phyloP scores from a whole-genome alignment of 2,113 vertebrate genomes.

The Rhinolophus ferrumequinum region DNA sequence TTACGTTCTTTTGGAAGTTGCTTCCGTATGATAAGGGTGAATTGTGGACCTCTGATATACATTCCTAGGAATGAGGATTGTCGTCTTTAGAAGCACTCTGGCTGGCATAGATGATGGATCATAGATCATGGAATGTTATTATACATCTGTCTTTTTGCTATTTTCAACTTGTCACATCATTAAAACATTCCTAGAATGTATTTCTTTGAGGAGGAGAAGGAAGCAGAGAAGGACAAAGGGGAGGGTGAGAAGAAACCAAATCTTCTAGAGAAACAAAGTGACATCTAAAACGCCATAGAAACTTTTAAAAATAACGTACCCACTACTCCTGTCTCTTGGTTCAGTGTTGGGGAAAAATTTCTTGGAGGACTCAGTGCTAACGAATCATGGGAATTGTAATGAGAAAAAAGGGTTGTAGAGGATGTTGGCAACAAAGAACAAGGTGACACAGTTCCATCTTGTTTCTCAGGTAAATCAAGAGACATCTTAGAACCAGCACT shows the following conservation, averaged over 20 bases:
- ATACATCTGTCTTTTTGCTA: background rate
- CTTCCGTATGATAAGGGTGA: background rate
- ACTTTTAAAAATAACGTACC: conserved; percentile 73
- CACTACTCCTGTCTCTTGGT: background rate
- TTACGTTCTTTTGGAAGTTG: background rate
- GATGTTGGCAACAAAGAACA: background rate
- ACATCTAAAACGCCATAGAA: conserved; percentile 12
- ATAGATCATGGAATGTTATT: background rate
- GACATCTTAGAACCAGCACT: conserved; percentile 50
- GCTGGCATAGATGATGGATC: background rate
- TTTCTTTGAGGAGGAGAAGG: background rate
- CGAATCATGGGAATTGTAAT: background rate
- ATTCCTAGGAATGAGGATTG: background rate
- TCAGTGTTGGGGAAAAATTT: accelerated
- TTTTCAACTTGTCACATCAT: background rate
- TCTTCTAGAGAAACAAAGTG: background rate
- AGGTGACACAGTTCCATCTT: conserved; percentile 22
- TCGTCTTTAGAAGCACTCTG: background rate
- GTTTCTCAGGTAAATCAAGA: conserved; percentile 41
- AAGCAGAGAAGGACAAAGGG: background rate
- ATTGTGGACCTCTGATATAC: background rate
- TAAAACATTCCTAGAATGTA: background rate
- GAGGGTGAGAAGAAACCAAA: background rate
- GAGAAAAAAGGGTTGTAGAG: background rate
- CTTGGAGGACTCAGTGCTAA: background rate